A percentile compares a stretch with the other conserved stretches of the same genome.
Conservation (phyloP, 2,888 invertebrate genomes). For the Epistrophe eligans region DNA sequence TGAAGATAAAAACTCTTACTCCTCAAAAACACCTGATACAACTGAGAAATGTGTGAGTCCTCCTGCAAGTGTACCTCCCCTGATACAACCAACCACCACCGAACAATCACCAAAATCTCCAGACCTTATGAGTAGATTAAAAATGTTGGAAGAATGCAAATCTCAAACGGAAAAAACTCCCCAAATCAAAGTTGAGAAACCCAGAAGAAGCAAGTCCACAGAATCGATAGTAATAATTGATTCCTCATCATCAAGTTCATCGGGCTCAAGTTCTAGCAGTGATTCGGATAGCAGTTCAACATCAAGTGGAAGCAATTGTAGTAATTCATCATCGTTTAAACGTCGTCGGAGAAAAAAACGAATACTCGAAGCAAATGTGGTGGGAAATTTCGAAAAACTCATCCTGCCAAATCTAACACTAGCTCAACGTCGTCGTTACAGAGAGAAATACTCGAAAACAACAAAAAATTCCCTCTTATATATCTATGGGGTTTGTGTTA, state of each 20-base stretch:
- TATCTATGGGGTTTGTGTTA: conserved; percentile 80
- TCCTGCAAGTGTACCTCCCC: background rate
- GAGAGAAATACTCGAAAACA: conserved; percentile 78
- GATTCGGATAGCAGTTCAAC: conserved; percentile 71
- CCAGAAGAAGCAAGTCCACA: conserved; percentile 18
- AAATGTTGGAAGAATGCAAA: conserved; percentile 77
- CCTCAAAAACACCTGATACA: background rate
- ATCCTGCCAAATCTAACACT: conserved; percentile 80
- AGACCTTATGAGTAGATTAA: conserved; percentile 77
- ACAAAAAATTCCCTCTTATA: conserved; percentile 79
- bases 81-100: background rate
- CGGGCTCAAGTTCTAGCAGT: conserved; percentile 75
- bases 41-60: background rate
- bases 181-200: conserved; percentile 41
- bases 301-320: conserved; percentile 75
- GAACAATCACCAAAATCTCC: conserved; percentile 50
- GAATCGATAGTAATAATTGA: conserved; percentile 76
- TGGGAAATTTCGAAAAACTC: conserved; percentile 81
- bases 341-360: conserved; percentile 77
- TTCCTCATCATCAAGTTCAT: conserved; percentile 76
- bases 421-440: conserved; percentile 78
- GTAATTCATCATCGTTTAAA: conserved; percentile 74
- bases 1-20: conserved; percentile 41
- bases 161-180: conserved; percentile 50
- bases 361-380: conserved; percentile 79